A percentile compares a stretch with the other conserved stretches of the same genome.
Conservation (phyloP, 2,888 invertebrate species). For the Drosophila kokeensis region DNA sequence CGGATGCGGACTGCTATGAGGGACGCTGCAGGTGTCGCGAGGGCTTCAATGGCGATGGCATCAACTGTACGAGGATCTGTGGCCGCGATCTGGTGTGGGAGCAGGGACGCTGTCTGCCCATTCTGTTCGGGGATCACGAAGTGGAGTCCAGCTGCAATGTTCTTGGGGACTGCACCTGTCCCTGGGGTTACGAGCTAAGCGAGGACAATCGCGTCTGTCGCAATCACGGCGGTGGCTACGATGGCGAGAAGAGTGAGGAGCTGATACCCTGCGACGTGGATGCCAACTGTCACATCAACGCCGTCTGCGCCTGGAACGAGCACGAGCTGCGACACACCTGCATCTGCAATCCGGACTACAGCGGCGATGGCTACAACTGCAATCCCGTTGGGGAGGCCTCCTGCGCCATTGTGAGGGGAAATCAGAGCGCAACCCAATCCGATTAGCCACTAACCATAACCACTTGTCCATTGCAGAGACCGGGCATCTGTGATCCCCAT, state of each 20-base stretch:
- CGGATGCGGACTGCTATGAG: conserved; percentile 93
- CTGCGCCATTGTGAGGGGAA: conserved; percentile 85
- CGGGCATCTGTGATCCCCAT: conserved; percentile 89
- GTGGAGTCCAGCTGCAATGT: conserved; percentile 81
- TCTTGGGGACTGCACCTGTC: conserved; percentile 85
- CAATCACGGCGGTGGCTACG: conserved; percentile 52
- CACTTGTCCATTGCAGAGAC: conserved; percentile 70
- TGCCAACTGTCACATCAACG: conserved; percentile 92
- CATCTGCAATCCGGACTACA: conserved; percentile 92
- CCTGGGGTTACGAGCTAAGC: conserved; percentile 86
- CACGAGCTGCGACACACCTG: conserved; percentile 88
- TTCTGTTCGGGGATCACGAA: conserved; percentile 77
- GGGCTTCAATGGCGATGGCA: conserved; percentile 91
- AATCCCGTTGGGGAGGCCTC: conserved; percentile 86
- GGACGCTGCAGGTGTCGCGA: conserved; percentile 88
- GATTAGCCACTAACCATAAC: not conserved
- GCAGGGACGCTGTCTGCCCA: conserved; percentile 77
- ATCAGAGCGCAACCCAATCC: not conserved
- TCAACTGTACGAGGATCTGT: conserved; percentile 80
- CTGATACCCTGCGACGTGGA: conserved; percentile 89
- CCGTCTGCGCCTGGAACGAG: conserved; percentile 89
- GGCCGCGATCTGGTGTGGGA: conserved; percentile 81
- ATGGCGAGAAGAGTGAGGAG: conserved; percentile 70
- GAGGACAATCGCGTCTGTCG: conserved; percentile 74
- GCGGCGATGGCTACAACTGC: conserved; percentile 93